Conservation (phyloP, 2,113 vertebrate genomes). For the cattle (Bos taurus) region ARS-UCD2.0 NC_037331.1:38184001-38184500, state of each 20-base stretch:
- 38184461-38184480: background rate
- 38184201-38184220: slow-evolving; percentile 32
- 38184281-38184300: background rate
- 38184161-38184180: background rate
- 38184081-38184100: background rate
- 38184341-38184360: background rate
- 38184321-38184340: background rate
- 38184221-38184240: slow-evolving; percentile 18
- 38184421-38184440: background rate
- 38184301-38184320: slow-evolving; percentile 12
- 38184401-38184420: background rate
- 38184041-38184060: background rate
- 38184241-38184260: background rate
- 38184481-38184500: background rate
- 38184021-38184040: too few relatives aligned
- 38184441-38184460: background rate
- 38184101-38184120: background rate
- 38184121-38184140: background rate
- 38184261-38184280: background rate
- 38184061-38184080: background rate
- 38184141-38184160: slow-evolving; percentile 25
- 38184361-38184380: background rate
- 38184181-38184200: slow-evolving; percentile 37
- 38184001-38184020: background rate
- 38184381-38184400: background rate